Conservation (phyloP, 1,140 invertebrate species). For the Mizuhopecten yessoensis region DNA sequence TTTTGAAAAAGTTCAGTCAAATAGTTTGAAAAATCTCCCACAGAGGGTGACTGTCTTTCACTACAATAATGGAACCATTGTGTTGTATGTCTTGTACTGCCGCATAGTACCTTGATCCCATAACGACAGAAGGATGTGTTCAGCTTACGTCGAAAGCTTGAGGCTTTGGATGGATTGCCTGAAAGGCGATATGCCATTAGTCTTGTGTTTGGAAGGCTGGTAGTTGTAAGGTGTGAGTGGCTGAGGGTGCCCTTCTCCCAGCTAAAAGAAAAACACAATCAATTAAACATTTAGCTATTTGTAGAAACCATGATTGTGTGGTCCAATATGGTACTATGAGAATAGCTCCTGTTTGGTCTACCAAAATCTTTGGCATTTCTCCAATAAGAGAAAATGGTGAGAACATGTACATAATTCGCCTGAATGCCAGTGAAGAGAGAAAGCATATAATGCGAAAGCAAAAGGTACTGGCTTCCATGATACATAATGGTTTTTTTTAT, state of each 20-base stretch:
- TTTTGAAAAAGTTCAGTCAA: not conserved
- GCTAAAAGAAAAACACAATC: constrained; percentile 56
- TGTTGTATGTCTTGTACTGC: constrained; percentile 57
- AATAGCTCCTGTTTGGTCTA: constrained; percentile 53
- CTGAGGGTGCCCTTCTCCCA: constrained; percentile 40
- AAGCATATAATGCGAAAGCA: constrained; percentile 63
- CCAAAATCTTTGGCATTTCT: constrained; percentile 52
- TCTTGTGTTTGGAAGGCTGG: not conserved
- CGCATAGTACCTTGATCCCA: constrained; percentile 59
- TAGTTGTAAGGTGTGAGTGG: not conserved
- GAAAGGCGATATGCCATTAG: not conserved
- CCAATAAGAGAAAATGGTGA: constrained; percentile 60
- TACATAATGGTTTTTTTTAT: constrained; percentile 53
- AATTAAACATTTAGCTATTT: constrained; percentile 48
- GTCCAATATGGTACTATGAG: constrained; percentile 63
- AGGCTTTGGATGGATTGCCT: not conserved
- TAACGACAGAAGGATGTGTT: not conserved
- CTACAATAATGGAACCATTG: constrained; percentile 60
- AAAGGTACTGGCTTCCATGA: constrained; percentile 60
- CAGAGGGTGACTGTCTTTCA: constrained; percentile 48
- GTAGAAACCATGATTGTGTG: constrained; percentile 57
- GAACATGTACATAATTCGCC: constrained; percentile 43
- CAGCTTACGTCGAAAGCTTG: not conserved
- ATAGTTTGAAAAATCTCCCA: not conserved
- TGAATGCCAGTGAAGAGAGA: constrained; percentile 55